Percentiles rank a stretch among this genome's conserved stretches.
phyloP scores from a whole-genome alignment of 2,113 vertebrate species.

The Falco punctatus region DNA sequence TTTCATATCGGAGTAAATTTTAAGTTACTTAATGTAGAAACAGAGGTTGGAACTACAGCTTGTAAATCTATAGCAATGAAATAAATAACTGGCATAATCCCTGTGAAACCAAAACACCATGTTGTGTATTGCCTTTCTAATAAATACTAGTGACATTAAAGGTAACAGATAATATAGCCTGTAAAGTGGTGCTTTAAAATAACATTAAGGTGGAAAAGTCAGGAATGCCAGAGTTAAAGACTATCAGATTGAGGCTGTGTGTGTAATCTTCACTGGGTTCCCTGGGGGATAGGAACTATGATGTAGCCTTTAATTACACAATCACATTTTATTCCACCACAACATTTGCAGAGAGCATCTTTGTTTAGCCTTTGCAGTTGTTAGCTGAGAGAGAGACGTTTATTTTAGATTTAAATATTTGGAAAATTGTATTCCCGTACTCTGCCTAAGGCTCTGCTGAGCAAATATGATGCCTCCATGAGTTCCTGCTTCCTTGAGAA shows the following conservation, averaged over 20 bases:
- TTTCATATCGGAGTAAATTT: neutral
- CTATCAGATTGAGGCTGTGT: neutral
- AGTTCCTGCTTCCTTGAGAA: neutral
- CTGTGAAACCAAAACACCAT: neutral
- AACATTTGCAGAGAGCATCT: neutral
- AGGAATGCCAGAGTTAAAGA: neutral
- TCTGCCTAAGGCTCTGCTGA: neutral
- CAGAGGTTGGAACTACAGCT: neutral
- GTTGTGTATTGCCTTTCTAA: neutral
- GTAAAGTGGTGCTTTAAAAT: neutral
- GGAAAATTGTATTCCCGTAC: neutral
- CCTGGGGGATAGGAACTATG: neutral
- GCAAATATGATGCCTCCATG: neutral
- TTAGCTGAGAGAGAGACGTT: neutral
- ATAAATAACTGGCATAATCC: neutral
- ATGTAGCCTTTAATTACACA: neutral
- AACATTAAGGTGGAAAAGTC: neutral
- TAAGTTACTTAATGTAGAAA: neutral
- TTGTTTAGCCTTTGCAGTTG: neutral
- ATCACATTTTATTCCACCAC: neutral
- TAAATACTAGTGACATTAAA: neutral
- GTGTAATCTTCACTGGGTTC: neutral
- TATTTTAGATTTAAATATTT: neutral
- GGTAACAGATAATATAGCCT: neutral
- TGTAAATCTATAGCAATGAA: neutral